A percentile compares a stretch with the other conserved stretches of the same genome.
Evolutionary conservation across 2,888 invertebrate genomes (phyloP).

Genomic region (Drosophila pullipes): DNA sequence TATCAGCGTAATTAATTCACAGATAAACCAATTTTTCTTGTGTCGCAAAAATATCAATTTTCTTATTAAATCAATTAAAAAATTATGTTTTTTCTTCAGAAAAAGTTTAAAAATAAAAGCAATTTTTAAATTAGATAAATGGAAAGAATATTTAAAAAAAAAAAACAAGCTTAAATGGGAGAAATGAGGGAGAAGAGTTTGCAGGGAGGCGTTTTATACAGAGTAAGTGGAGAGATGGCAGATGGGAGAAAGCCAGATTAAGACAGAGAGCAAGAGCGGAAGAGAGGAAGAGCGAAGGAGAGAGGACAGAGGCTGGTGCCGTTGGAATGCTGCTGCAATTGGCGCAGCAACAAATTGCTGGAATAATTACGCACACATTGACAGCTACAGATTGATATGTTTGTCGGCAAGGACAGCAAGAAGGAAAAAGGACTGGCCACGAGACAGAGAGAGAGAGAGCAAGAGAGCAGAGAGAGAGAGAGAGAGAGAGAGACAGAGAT

Average conservation of each 20-base stretch:
- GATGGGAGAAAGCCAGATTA: neutral
- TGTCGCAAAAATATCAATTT: no score
- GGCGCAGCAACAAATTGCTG: conserved; percentile 83
- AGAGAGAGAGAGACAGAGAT: conserved; percentile 4
- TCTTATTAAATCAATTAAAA: no score
- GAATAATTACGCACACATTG: conserved; percentile 84
- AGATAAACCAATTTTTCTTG: no score
- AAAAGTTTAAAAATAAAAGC: no score
- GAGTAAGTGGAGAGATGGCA: neutral
- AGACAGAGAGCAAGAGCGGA: neutral
- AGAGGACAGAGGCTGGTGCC: neutral
- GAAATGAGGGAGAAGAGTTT: neutral
- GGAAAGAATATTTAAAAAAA: neutral
- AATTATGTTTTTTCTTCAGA: no score
- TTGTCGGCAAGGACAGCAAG: conserved; percentile 44
- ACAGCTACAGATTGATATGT: conserved; percentile 79
- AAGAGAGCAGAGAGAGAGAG: neutral
- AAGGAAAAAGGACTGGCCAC: conserved; percentile 48
- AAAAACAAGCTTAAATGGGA: neutral
- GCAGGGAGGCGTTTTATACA: no score
- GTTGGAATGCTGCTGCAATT: conserved; percentile 81
- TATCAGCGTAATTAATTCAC: no score
- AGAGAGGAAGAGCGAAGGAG: neutral
- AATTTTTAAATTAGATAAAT: neutral
- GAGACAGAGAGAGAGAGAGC: neutral